Conservation (phyloP, 2,113 vertebrate genomes). For the Crypturellus undulatus region DNA sequence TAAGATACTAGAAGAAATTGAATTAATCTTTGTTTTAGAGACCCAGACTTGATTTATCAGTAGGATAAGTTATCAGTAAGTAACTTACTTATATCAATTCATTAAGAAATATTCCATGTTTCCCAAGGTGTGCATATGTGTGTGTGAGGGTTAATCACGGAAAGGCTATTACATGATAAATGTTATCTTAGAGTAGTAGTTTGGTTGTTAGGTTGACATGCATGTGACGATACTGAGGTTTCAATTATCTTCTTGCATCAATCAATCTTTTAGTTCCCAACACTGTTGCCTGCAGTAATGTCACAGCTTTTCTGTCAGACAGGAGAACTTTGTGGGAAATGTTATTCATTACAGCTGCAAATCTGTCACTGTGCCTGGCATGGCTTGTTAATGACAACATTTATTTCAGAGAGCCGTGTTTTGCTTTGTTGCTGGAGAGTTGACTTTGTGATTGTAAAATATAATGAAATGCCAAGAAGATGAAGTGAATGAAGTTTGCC, state of each 20-base stretch:
- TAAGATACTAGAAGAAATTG: not conserved
- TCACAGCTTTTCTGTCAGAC: conserved; percentile 84
- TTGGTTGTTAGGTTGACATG: conserved; percentile 73
- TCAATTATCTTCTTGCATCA: conserved; percentile 84
- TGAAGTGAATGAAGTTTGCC: conserved; percentile 83
- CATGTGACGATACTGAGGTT: conserved; percentile 78
- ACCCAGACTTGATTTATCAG: conserved; percentile 15
- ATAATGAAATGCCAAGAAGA: conserved; percentile 86
- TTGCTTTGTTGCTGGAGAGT: conserved; percentile 84
- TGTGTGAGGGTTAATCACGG: not conserved
- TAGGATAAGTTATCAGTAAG: conserved; percentile 26
- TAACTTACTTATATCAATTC: conserved; percentile 14
- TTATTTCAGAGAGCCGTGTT: conserved; percentile 84
- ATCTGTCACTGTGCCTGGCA: conserved; percentile 83
- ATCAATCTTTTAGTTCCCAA: conserved; percentile 82
- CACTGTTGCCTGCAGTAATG: conserved; percentile 82
- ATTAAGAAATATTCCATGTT: conserved; percentile 46
- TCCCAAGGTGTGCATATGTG: not conserved
- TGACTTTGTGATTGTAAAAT: conserved; percentile 84
- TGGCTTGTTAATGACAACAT: conserved; percentile 87
- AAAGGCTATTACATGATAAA: conserved; percentile 73
- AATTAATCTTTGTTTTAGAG: not conserved
- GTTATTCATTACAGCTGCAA: conserved; percentile 88
- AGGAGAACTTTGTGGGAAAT: conserved; percentile 83
- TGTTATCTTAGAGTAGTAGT: conserved; percentile 66